phyloP scores from a whole-genome alignment of 2,113 vertebrate genomes.

The Rhineura floridana region DNA sequence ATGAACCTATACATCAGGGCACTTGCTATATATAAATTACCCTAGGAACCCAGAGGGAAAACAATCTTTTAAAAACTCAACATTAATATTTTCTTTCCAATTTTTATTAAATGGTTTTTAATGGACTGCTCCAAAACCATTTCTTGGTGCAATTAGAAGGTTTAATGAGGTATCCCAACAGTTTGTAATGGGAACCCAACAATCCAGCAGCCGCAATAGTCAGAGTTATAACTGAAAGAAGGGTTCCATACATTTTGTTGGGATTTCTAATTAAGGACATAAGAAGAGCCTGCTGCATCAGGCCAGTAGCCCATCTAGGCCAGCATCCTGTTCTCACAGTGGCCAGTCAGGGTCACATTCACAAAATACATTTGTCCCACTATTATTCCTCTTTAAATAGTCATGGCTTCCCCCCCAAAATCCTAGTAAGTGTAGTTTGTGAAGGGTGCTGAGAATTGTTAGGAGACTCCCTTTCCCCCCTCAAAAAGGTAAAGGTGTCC shows the following conservation, averaged over 20 bases:
- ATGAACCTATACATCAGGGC: neutral
- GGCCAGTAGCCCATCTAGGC: too few relatives aligned
- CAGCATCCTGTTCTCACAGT: too few relatives aligned
- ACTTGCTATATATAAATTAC: neutral
- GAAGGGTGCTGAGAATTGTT: too few relatives aligned
- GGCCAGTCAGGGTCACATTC: too few relatives aligned
- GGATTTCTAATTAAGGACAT: too few relatives aligned
- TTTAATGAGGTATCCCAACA: neutral
- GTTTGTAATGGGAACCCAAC: neutral
- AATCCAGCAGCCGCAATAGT: neutral
- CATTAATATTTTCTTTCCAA: neutral
- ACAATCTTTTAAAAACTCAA: neutral
- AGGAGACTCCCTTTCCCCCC: too few relatives aligned
- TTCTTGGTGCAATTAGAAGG: conserved; percentile 28
- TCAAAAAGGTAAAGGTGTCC: too few relatives aligned
- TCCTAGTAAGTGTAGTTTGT: too few relatives aligned
- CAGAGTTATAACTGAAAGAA: conserved; percentile 36
- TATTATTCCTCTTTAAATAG: too few relatives aligned
- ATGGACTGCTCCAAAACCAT: conserved; percentile 5
- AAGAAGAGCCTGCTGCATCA: too few relatives aligned
- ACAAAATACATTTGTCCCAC: too few relatives aligned
- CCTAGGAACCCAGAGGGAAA: neutral
- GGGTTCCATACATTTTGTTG: neutral
- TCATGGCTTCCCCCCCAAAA: too few relatives aligned
- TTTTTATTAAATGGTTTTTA: neutral